phyloP scores from a whole-genome alignment of 2,113 vertebrate species.

The Hypocryptadius cinnamomeus region DNA sequence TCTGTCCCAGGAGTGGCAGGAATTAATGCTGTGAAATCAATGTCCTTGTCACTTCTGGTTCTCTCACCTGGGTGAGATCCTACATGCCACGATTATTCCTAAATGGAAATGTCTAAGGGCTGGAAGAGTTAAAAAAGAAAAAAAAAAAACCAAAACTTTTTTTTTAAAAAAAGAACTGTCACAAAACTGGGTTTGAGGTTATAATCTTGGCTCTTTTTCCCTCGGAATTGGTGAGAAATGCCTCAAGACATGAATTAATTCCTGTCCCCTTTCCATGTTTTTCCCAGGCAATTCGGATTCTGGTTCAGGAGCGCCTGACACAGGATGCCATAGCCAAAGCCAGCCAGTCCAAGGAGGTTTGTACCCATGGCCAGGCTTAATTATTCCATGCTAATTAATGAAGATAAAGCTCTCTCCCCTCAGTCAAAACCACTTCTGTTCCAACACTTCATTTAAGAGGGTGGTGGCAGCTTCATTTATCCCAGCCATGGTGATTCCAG shows the following conservation, averaged over 20 bases:
- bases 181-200: not conserved
- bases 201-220: not conserved
- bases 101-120: not conserved
- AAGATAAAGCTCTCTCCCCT: not conserved
- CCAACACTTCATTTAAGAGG: not conserved
- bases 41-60: not conserved
- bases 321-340: conserved; percentile 90
- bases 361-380: not conserved
- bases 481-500: fast-evolving
- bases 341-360: conserved; percentile 87
- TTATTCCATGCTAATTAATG: not conserved
- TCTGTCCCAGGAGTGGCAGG: not conserved
- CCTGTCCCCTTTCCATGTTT: not conserved
- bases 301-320: conserved; percentile 91
- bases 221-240: not conserved
- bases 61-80: not conserved
- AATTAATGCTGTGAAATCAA: not conserved
- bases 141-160: no score
- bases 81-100: not conserved
- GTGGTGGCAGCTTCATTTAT: not conserved
- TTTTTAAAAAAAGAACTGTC: no score
- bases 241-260: not conserved
- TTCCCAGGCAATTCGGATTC: conserved; percentile 88
- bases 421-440: not conserved
- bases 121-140: not conserved